phyloP scores from a whole-genome alignment of 2,797 vertebrate genomes.

The Prionace glauca region DNA sequence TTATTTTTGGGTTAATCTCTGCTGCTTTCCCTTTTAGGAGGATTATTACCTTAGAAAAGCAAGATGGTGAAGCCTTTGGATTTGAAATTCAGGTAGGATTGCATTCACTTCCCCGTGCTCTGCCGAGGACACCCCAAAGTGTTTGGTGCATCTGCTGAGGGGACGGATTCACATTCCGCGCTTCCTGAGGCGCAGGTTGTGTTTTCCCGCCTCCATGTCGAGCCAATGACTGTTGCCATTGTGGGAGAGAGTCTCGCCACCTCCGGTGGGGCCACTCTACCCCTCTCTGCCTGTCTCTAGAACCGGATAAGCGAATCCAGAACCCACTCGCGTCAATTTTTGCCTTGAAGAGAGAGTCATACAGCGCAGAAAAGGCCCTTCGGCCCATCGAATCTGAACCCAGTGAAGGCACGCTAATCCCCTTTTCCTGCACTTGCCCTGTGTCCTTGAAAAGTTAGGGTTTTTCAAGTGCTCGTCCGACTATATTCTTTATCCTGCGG shows the following conservation, averaged over 20 bases:
- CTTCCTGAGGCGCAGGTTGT: neutral
- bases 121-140: neutral
- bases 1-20: neutral
- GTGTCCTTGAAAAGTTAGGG: too few species aligned
- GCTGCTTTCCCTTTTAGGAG: constrained; percentile 60
- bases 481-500: too few species aligned
- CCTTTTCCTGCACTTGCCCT: too few species aligned
- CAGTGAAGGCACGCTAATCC: too few species aligned
- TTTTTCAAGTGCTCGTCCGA: too few species aligned
- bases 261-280: neutral
- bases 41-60: constrained; percentile 77
- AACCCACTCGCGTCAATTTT: neutral
- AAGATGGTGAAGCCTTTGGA: constrained; percentile 77
- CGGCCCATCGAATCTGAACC: too few species aligned
- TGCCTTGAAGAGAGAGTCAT: neutral
- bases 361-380: too few species aligned
- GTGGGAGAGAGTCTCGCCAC: neutral
- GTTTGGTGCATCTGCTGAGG: too few species aligned
- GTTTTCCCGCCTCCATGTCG: constrained; percentile 39
- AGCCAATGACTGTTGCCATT: neutral
- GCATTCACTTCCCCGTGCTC: neutral
- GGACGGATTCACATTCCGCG: neutral
- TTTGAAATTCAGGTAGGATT: constrained; percentile 92
- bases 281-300: neutral
- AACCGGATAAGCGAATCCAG: neutral